A percentile compares a stretch with the other conserved stretches of the same genome.
These are phyloP conservation scores for Crotophaga sulcirostris DNA, from an alignment of 2,113 vertebrate genomes.

Conservation along the genomic window DNA sequence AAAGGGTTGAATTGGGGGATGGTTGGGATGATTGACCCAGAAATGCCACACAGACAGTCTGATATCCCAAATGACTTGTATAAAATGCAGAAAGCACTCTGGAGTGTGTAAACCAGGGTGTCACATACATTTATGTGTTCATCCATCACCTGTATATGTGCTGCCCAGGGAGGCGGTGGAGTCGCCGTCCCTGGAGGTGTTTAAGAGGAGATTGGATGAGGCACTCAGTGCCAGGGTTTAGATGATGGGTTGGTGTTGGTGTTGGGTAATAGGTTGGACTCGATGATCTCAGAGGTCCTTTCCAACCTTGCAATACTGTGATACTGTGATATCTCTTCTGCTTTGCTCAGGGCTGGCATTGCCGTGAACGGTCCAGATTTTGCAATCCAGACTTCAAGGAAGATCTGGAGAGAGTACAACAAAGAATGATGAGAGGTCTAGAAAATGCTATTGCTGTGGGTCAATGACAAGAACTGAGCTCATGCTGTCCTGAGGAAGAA, in stretches of 20 bases:
- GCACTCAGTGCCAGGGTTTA: too few relatives aligned
- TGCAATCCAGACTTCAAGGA: background rate
- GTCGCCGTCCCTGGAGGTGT: too few relatives aligned
- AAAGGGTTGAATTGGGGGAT: background rate
- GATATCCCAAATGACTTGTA: accelerated
- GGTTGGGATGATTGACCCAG: background rate
- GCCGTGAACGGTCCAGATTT: background rate
- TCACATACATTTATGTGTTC: accelerated
- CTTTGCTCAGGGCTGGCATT: background rate
- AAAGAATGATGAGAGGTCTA: background rate
- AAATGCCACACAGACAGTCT: background rate
- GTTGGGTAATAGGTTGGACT: too few relatives aligned
- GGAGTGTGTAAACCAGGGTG: background rate
- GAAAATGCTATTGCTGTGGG: background rate
- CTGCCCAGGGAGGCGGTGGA: too few relatives aligned
- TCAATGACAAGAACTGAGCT: background rate
- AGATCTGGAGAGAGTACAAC: background rate
- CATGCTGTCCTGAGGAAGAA: background rate
- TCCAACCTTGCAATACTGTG: too few relatives aligned
- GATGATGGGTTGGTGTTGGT: too few relatives aligned
- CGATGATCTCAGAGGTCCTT: too few relatives aligned
- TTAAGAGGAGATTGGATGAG: too few relatives aligned
- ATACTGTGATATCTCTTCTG: background rate
- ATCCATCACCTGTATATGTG: accelerated
- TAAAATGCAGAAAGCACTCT: background rate